A percentile compares a stretch with the other conserved stretches of the same genome.
Conservation (phyloP, 2,113 vertebrate species). For the Meleagris gallopavo region DNA sequence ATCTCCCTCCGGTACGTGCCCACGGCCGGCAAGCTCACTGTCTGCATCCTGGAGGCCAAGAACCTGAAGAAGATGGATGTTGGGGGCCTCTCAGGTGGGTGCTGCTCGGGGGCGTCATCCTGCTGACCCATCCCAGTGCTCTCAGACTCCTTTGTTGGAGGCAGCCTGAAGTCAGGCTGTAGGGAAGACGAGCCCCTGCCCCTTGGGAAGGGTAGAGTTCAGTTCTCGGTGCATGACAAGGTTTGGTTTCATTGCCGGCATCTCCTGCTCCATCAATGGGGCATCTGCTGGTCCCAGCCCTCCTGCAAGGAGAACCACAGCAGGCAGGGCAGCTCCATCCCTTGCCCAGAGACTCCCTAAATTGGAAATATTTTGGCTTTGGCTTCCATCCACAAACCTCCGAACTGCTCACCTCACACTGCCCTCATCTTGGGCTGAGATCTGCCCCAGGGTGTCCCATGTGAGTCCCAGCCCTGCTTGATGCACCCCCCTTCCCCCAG, state of each 20-base stretch:
- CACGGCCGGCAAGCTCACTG: slow-evolving; percentile 95
- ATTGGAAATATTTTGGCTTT: background rate
- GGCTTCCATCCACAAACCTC: background rate
- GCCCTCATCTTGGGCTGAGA: background rate
- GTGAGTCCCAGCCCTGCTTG: background rate
- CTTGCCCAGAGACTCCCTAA: background rate
- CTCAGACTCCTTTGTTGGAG: background rate
- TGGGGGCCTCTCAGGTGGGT: slow-evolving; percentile 92
- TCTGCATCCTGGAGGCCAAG: slow-evolving; percentile 97
- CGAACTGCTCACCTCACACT: background rate
- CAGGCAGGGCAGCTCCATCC: background rate
- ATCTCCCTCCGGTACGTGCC: slow-evolving; percentile 97
- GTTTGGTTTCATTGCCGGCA: background rate
- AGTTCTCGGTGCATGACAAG: background rate
- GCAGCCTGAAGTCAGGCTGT: background rate
- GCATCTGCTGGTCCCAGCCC: background rate
- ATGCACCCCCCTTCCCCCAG: slow-evolving; percentile 65
- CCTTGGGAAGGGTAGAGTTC: fast-evolving
- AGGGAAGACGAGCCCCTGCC: fast-evolving
- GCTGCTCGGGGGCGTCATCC: background rate
- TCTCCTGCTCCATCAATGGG: background rate
- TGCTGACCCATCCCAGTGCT: background rate
- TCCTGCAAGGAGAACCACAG: background rate
- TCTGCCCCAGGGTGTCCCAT: background rate
- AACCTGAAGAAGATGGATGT: slow-evolving; percentile 99